Percentiles rank a stretch among this genome's conserved stretches.
Conservation (phyloP, 2,113 vertebrate genomes). For the Haplotaxodon microlepis region DNA sequence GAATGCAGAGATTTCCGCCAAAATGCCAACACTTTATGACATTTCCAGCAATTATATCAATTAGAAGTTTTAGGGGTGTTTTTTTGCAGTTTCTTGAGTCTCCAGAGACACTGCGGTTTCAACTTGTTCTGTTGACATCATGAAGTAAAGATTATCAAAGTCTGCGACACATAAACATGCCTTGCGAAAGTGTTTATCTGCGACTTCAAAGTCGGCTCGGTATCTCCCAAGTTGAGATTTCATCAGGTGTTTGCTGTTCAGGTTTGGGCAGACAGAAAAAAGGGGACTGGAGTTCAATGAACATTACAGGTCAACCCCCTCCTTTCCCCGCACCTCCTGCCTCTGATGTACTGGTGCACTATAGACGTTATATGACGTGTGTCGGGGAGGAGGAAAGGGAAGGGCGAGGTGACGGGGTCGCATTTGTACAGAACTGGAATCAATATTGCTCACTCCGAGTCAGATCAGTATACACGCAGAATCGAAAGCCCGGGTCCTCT, state of each 20-base stretch:
- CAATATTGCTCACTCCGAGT: conserved; percentile 9
- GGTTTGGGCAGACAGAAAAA: neutral
- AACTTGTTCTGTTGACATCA: neutral
- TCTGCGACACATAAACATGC: neutral
- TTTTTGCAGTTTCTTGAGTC: neutral
- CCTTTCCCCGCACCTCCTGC: neutral
- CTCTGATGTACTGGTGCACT: conserved; percentile 25
- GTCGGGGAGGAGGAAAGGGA: neutral
- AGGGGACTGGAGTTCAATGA: conserved; percentile 5
- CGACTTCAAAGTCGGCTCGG: conserved; percentile 35
- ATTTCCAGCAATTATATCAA: neutral
- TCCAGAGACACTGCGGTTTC: neutral
- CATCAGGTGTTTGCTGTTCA: conserved; percentile 42
- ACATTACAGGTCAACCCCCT: neutral
- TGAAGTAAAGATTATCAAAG: neutral
- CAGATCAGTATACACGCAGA: conserved; percentile 11
- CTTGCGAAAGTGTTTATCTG: conserved; percentile 8
- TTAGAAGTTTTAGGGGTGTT: neutral
- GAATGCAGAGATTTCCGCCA: neutral
- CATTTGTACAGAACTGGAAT: conserved; percentile 1
- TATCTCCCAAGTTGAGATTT: neutral
- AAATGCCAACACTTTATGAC: neutral
- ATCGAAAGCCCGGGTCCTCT: neutral
- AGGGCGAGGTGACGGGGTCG: neutral
- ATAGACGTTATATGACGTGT: neutral